Conservation (phyloP, 2,888 invertebrate genomes). For the Acanthosepion pharaonis region DNA sequence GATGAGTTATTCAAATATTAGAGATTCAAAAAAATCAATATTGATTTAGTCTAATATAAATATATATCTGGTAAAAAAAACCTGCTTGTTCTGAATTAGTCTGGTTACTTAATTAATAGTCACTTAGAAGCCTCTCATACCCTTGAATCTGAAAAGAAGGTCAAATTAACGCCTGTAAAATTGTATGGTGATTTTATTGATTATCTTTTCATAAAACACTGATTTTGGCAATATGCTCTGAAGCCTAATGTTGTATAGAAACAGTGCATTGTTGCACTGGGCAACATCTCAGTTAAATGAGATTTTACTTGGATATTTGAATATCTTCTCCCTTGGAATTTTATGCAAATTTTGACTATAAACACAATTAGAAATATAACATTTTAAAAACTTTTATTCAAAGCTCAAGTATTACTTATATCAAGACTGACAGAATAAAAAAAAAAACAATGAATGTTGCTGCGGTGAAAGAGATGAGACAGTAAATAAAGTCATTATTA, state of each 20-base stretch:
- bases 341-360: not conserved
- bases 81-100: not conserved
- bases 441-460: no score
- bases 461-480: no score
- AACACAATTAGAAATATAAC: no score
- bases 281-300: not conserved
- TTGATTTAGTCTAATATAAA: no score
- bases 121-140: conserved; percentile 18
- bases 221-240: conserved; percentile 13
- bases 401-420: no score
- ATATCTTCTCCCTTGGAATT: not conserved
- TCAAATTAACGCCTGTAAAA: conserved; percentile 23
- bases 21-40: no score
- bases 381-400: no score
- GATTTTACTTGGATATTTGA: not conserved
- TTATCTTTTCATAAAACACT: conserved; percentile 33
- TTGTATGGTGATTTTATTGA: conserved; percentile 33
- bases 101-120: conserved; percentile 13
- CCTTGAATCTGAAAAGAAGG: conserved; percentile 33
- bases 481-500: no score
- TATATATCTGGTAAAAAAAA: not conserved
- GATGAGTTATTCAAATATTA: no score
- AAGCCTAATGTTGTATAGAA: not conserved
- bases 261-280: not conserved
- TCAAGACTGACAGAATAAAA: no score